Base-by-base conservation (phyloP, 2,888 invertebrate genomes). In the Ethmia dodecea region DNA sequence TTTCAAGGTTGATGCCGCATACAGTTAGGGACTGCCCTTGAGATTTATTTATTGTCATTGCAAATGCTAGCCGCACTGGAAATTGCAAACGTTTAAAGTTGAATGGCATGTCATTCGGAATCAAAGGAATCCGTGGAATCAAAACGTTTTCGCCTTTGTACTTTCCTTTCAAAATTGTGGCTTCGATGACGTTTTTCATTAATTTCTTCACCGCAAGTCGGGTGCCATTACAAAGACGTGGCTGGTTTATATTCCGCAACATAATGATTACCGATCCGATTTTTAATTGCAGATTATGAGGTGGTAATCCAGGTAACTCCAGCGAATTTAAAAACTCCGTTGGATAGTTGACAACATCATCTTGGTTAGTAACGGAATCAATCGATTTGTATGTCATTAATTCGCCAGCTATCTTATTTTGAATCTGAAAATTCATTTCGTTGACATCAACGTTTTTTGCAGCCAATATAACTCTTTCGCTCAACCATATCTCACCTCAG, bases 271-370 rank as follows among this genome's bases (percentile, higher is more conserved):
- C 42, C 3, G 51, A 47, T 37, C 57, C 52, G 26, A 52, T 35
- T 25, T 53, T 52, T 33, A 55, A 43, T 43, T 47, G 48, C 11
- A 58, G 40, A 54, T 54, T 55, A 24, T 60, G 53, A 24, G 55
- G 52, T 47, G 54, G 55, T 22, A 58, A 38, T 40, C 56, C 55
- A 13, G 51, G 50, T 33, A 53, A 41, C 13, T 59, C 50, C 42
- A 60, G 35, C 1, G 52, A 58, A 16, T 59, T 60, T 47, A 59
- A 58, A 57, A 59, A 59, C 45, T 60, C 55, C 8, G 45, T 13
- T 33, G 60, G 60, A 55, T 57, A 62, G 48, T 59, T 58, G 24
- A 52, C 49, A 3, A 45, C 50, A 31, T 59, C 60, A 54, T 59
- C 49, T 41, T 51, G 37, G 24, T 57, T 54, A 37, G 43, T 54